Evolutionary conservation across 2,113 vertebrate species (phyloP), one percentile per base, ranked within the genome.

Genomic region (Talpa occidentalis): DNA sequence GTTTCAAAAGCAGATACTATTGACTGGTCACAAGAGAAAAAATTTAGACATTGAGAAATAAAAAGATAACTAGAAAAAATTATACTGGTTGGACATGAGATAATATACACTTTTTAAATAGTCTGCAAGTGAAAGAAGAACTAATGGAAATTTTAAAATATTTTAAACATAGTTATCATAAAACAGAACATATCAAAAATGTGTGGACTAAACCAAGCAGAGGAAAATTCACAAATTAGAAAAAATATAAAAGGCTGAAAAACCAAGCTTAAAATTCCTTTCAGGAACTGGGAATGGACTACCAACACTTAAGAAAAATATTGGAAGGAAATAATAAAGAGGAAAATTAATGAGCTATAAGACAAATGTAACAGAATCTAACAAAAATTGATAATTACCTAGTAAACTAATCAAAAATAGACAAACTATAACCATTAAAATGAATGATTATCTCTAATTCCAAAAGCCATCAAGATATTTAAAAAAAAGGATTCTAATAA

Each of bases 241-340:
- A 47, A 73, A 88, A 82, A n/a, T 15, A n/a, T 17, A 67, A 73
- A 52, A 90, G 26, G 59, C 40, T 47, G 32, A 93, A 83, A 76
- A 76, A 67, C 67, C 90, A 44, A 37, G 28, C 11, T 79, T 84
- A 85, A 91, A 92, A 88, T 59, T 85, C 12, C n/a, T 64, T 66
- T 37, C 37, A 42, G n/a, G 40, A 69, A 22, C 47, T 26, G 21
- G 67, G 44, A 59, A 77, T 32, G 32, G 10, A 52, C 11, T 32
- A 35, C 73, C 42, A 86, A 85, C 80, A n/a, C 49, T 86, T 76
- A 62, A 60, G 10, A 52, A 85, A 85, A 5, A 72, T 10, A 66
- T 69, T 49, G 21, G 56, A 72, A 78, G 6, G 21, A 90, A 73
- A 42, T 44, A 76, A 93, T 56, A 62, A 81, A 54, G 30, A 76